A percentile compares a stretch with the other conserved stretches of the same genome.
Conservation (phyloP, 1,140 invertebrate species). For the Drosophila busckii region DNA sequence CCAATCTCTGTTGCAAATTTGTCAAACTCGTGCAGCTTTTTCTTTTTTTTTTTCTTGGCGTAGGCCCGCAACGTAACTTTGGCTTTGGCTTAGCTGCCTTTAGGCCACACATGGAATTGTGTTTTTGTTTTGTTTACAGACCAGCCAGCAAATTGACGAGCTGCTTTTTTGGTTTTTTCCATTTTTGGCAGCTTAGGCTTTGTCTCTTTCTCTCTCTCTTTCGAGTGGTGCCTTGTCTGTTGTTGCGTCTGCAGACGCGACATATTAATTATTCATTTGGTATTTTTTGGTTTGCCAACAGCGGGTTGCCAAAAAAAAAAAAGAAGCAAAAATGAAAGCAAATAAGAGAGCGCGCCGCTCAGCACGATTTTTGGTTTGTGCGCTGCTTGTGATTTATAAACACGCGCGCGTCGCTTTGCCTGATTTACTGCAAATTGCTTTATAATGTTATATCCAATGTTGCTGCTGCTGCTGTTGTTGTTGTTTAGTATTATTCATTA, state of each 20-base stretch:
- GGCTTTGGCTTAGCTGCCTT: slow-evolving; percentile 43
- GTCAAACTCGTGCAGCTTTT: slow-evolving; percentile 53
- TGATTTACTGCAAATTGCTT: slow-evolving; percentile 77
- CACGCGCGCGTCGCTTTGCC: slow-evolving; percentile 64
- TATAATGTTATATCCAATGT: slow-evolving; percentile 75
- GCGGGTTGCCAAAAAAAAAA: slow-evolving; percentile 19
- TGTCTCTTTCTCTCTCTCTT: slow-evolving; percentile 8
- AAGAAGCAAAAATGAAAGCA: slow-evolving; percentile 1
- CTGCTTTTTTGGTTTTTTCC: slow-evolving; percentile 15
- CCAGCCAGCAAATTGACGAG: slow-evolving; percentile 36
- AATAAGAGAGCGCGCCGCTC: slow-evolving; percentile 3
- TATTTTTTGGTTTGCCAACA: slow-evolving; percentile 60
- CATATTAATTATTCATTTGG: slow-evolving; percentile 77
- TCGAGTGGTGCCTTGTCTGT: slow-evolving; percentile 28
- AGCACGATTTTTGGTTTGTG: too few relatives aligned
- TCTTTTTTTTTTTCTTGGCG: slow-evolving; percentile 10
- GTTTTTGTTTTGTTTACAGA: slow-evolving; percentile 50
- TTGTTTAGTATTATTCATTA: slow-evolving; percentile 5
- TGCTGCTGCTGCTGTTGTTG: slow-evolving; percentile 29
- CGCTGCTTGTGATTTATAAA: slow-evolving; percentile 68
- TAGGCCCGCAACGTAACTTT: slow-evolving; percentile 22
- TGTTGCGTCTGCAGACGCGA: slow-evolving; percentile 56
- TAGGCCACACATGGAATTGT: slow-evolving; percentile 44
- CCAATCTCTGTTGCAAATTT: slow-evolving; percentile 54
- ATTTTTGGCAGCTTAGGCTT: slow-evolving; percentile 9